A percentile compares a stretch with the other conserved stretches of the same genome.
Evolutionary conservation across 1,140 invertebrate species (phyloP).

Genomic region (Drosophila micromelanica): DNA sequence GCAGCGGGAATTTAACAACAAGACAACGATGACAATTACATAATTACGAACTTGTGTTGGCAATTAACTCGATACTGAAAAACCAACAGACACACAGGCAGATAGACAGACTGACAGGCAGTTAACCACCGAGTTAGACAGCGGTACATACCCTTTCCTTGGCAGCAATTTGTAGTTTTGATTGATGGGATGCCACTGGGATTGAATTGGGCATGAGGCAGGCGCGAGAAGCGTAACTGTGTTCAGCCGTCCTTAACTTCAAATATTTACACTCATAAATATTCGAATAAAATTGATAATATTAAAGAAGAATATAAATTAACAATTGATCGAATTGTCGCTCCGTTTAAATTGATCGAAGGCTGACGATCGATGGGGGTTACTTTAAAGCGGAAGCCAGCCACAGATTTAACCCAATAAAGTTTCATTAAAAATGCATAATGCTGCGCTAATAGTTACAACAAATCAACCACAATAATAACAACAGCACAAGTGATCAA

Average conservation of each 20-base stretch:
- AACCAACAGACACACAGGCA: neutral
- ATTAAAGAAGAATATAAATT: constrained; percentile 21
- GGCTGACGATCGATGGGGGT: constrained; percentile 15
- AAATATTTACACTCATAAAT: constrained; percentile 78
- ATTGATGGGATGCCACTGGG: constrained; percentile 69
- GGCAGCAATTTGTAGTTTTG: constrained; percentile 54
- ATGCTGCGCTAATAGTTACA: constrained; percentile 68
- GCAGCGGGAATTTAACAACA: constrained; percentile 28
- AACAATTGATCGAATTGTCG: constrained; percentile 65
- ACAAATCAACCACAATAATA: constrained; percentile 60
- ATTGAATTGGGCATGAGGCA: constrained; percentile 44
- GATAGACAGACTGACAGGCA: constrained; percentile 9
- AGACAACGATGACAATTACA: constrained; percentile 66
- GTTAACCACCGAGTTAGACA: constrained; percentile 12
- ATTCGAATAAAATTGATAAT: constrained; percentile 33
- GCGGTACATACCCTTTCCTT: constrained; percentile 25
- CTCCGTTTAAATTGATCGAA: constrained; percentile 10
- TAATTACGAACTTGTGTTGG: constrained; percentile 70
- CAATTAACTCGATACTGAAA: constrained; percentile 66
- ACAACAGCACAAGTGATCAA: constrained; percentile 10
- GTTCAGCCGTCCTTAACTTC: constrained; percentile 52
- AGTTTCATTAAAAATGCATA: constrained; percentile 69
- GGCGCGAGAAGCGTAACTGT: neutral
- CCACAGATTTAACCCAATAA: constrained; percentile 72
- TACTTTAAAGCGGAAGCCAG: constrained; percentile 51